A percentile compares a stretch with the other conserved stretches of the same genome.
Conservation (phyloP, 2,888 invertebrate genomes). For the Agriotes lineatus region DNA sequence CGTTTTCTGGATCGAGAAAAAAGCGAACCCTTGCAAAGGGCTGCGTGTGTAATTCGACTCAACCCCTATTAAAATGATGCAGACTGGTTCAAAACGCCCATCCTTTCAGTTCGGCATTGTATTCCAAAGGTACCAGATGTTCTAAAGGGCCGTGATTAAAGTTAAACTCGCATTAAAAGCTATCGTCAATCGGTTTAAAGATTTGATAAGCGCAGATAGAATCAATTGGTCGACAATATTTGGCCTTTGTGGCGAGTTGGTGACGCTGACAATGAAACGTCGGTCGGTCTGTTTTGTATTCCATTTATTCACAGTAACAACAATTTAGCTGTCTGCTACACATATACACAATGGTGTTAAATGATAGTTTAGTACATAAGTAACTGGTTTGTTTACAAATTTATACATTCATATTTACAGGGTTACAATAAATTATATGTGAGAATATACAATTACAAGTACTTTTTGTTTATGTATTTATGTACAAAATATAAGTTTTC, state of each 20-base stretch:
- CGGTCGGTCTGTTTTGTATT: conserved; percentile 42
- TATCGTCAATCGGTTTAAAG: conserved; percentile 61
- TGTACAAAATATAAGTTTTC: conserved; percentile 30
- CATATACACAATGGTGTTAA: conserved; percentile 61
- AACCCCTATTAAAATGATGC: conserved; percentile 59
- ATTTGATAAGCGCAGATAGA: conserved; percentile 62
- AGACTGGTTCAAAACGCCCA: conserved; percentile 58
- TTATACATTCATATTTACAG: conserved; percentile 44
- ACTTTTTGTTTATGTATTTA: conserved; percentile 22
- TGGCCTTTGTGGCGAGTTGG: conserved; percentile 47
- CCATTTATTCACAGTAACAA: conserved; percentile 65
- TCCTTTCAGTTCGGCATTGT: conserved; percentile 55
- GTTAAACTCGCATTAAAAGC: conserved; percentile 65
- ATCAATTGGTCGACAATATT: conserved; percentile 58
- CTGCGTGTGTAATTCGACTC: conserved; percentile 58
- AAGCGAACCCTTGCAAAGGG: conserved; percentile 18
- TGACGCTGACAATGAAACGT: conserved; percentile 31
- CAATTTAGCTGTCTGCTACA: conserved; percentile 61
- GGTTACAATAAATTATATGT: conserved; percentile 26
- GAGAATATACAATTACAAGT: conserved; percentile 23
- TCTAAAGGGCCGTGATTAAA: conserved; percentile 64
- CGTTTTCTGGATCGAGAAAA: background rate
- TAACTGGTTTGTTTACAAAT: conserved; percentile 58
- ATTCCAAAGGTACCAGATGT: conserved; percentile 63
- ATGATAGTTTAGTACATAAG: conserved; percentile 60